phyloP scores from a whole-genome alignment of 1,140 invertebrate genomes.

The Schmidtea mediterranea region DNA sequence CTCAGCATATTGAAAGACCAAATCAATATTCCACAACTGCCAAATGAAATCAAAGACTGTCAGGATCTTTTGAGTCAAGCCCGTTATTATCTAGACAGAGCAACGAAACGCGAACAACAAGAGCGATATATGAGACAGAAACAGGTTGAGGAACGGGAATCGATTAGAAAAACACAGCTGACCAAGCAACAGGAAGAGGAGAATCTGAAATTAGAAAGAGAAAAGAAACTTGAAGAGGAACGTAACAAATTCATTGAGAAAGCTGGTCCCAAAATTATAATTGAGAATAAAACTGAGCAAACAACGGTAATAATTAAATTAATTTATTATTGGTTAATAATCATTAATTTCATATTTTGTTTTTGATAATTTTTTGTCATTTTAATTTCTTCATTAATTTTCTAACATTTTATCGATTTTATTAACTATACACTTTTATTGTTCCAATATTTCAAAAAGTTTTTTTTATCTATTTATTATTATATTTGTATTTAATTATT shows the following conservation, averaged over 20 bases:
- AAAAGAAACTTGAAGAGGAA: constrained; percentile 5
- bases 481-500: not conserved
- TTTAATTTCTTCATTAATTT: not conserved
- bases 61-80: constrained; percentile 3
- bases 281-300: not conserved
- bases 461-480: not conserved
- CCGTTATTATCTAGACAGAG: constrained; percentile 2
- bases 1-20: no score
- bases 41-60: constrained; percentile 1
- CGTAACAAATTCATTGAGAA: constrained; percentile 1
- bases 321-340: not conserved
- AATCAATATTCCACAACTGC: no score
- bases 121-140: constrained; percentile 1
- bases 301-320: not conserved
- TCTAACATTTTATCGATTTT: not conserved
- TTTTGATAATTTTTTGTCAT: not conserved
- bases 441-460: not conserved
- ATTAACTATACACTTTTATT: not conserved
- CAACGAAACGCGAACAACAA: constrained; percentile 2
- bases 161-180: not conserved
- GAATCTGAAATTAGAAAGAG: not conserved
- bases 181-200: not conserved
- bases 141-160: constrained; percentile 1
- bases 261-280: not conserved
- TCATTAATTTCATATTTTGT: not conserved